A percentile compares a stretch with the other conserved stretches of the same genome.
Evolutionary conservation across 1,140 invertebrate species (phyloP).

Genomic region (Drosophila paulistorum): DNA sequence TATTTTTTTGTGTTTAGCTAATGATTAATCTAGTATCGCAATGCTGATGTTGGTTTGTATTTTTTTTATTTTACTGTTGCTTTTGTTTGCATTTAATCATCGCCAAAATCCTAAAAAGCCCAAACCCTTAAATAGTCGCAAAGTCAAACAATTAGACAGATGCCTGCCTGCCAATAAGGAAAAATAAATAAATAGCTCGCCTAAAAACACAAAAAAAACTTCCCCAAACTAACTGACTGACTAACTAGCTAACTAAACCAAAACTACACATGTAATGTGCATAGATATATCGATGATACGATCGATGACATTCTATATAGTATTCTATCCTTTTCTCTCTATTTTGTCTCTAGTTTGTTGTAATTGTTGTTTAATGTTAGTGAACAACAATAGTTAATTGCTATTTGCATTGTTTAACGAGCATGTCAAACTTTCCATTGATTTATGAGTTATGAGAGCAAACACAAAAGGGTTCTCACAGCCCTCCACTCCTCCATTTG

Average conservation of each 20-base stretch:
- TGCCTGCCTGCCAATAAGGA: constrained; percentile 67
- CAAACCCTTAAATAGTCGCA: constrained; percentile 73
- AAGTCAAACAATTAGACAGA: constrained; percentile 62
- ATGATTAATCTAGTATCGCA: constrained; percentile 63
- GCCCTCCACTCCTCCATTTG: neutral
- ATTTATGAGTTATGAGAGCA: constrained; percentile 38
- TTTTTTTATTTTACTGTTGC: neutral
- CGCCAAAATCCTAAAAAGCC: constrained; percentile 51
- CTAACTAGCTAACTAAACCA: no score
- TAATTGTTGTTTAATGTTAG: constrained; percentile 16
- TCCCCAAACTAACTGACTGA: constrained; percentile 36
- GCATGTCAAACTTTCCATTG: constrained; percentile 51
- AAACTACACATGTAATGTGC: neutral
- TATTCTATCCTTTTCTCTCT: no score
- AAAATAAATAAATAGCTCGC: constrained; percentile 61
- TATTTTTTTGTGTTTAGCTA: constrained; percentile 42
- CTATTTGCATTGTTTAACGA: constrained; percentile 55
- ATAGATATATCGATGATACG: no score
- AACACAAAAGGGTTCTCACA: neutral
- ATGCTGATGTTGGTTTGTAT: constrained; percentile 26
- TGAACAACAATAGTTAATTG: constrained; percentile 9
- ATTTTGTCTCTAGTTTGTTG: neutral
- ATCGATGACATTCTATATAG: no score
- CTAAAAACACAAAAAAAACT: constrained; percentile 41
- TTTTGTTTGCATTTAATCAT: constrained; percentile 59